Evolutionary conservation across 2,113 vertebrate species (phyloP).

Genomic region (Campylorhamphus procurvoides): DNA sequence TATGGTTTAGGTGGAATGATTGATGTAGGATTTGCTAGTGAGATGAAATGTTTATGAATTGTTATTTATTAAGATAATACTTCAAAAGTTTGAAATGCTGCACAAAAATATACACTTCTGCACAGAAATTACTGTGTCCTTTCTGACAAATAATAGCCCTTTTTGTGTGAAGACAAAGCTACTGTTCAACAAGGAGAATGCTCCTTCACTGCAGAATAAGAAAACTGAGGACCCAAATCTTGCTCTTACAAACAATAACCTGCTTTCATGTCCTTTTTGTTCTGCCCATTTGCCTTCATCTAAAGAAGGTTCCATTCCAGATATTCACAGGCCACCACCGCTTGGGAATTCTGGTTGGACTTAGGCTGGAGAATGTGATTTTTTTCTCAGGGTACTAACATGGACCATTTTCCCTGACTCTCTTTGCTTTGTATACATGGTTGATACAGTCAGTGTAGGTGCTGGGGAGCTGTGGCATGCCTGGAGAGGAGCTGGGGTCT

Average conservation of each 20-base stretch:
- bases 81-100: background rate
- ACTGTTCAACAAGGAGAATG: background rate
- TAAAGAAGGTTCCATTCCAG: background rate
- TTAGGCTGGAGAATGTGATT: background rate
- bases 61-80: background rate
- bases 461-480: background rate
- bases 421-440: background rate
- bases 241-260: background rate
- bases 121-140: background rate
- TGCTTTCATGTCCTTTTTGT: background rate
- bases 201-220: background rate
- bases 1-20: background rate
- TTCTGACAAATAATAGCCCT: background rate
- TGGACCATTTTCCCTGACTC: background rate
- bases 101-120: background rate
- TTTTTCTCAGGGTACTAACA: background rate
- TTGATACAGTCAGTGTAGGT: background rate
- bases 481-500: background rate
- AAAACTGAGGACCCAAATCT: background rate
- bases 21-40: background rate
- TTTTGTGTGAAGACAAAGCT: background rate
- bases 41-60: background rate
- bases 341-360: background rate
- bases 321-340: background rate
- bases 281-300: background rate